Base-by-base conservation (phyloP, 1,140 invertebrate species). In the Choristoneura fumiferana region DNA sequence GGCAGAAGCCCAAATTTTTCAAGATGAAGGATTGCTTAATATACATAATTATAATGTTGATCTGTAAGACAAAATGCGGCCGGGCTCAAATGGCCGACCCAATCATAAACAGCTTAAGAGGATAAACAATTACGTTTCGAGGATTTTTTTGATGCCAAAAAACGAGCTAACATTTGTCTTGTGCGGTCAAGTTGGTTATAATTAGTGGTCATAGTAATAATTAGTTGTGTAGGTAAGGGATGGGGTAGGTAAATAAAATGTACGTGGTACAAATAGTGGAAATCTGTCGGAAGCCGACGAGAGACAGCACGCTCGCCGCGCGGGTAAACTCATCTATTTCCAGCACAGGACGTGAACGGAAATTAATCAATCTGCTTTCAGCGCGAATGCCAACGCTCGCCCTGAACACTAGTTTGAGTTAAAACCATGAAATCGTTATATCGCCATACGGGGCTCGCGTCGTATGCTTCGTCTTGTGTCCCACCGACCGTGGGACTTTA, bases 301-400 rank as follows among this genome's bases (percentile, higher is more conserved):
- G 43, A n/a, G 43, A 49, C 43, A 49, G 43, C 10, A 17, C 17
- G 43, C 43, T 22, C 43, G 22, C 9, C 43, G 12, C 43, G 18
- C 43, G 57, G 56, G 58, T 57, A 60, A 63, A 58, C 58, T 63
- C 54, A 57, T 58, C 58, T 49, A 58, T 37, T 55, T 58, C 58
- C 57, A 58, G 55, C 58, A 43, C 57, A 58, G 55, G 58, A 43
- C 57, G 52, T 43, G 52, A 63, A 55, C 60, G 65, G 63, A 71
- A 71, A 71, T 71, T 71, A 68, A 68, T 71, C 63, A 71, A 68
- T 68, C 58, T 62, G 60, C 52, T 65, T 67, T 64, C 55, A 39
- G 54, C 40, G 35, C 59, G 60, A 60, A 60, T 57, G 43, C 39
- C 63, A 38, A 49, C 52, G 53, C 12, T 57, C 58, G 22, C 17